phyloP scores from a whole-genome alignment of 1,140 invertebrate species.

The Cyrtorhinus lividipennis region DNA sequence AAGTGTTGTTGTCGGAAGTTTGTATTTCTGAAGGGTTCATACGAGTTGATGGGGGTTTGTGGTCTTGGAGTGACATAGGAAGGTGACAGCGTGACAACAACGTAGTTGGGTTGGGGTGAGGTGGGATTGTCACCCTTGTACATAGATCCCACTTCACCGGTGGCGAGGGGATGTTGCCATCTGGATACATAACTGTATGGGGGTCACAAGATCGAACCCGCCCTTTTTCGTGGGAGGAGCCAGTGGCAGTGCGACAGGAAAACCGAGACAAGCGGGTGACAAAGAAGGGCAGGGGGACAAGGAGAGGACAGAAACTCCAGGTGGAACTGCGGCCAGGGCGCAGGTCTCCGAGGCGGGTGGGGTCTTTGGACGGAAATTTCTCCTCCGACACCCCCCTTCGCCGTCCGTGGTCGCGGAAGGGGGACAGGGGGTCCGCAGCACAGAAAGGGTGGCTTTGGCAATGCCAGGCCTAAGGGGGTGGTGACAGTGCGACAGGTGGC shows the following conservation, averaged over 20 bases:
- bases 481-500: constrained; percentile 9
- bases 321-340: background rate
- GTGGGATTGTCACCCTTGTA: too few species aligned
- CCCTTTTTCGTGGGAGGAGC: background rate
- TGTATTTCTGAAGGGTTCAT: too few species aligned
- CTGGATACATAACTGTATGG: background rate
- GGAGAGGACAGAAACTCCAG: background rate
- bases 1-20: too few species aligned
- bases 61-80: too few species aligned
- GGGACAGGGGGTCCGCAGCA: background rate
- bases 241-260: background rate
- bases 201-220: too few species aligned
- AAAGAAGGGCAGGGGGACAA: background rate
- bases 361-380: too few species aligned
- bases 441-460: too few species aligned
- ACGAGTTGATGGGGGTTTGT: too few species aligned
- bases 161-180: too few species aligned
- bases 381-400: background rate
- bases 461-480: constrained; percentile 3
- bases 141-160: too few species aligned
- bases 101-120: too few species aligned
- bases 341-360: background rate
- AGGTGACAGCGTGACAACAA: too few species aligned
- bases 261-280: background rate
- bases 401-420: background rate